Percentiles rank a stretch among this genome's conserved stretches.
Evolutionary conservation across 1,140 invertebrate genomes (phyloP).

Genomic region (Lepidurus couesii): DNA sequence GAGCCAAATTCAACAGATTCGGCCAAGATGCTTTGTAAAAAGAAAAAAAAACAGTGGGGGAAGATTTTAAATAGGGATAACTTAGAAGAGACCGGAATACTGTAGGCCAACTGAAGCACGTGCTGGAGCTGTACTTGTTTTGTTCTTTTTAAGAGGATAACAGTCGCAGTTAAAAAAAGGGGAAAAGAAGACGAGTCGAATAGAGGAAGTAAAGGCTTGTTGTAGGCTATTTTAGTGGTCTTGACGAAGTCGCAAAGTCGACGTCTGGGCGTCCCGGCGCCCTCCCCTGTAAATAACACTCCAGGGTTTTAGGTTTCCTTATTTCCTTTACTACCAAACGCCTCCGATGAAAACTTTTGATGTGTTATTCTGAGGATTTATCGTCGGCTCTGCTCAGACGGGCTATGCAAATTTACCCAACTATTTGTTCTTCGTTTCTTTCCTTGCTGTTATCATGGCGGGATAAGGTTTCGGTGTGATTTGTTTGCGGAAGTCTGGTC

Average conservation of each 20-base stretch:
- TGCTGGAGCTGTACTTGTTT: background rate
- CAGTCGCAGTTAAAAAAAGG: too few species aligned
- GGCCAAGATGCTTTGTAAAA: too few species aligned
- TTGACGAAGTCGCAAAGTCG: slow-evolving; percentile 6
- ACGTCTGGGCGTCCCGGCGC: slow-evolving; percentile 4
- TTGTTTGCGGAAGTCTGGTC: slow-evolving; percentile 24
- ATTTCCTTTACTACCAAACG: background rate
- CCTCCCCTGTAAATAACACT: slow-evolving; percentile 13
- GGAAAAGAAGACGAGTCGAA: background rate
- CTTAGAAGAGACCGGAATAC: too few species aligned
- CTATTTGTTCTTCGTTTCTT: slow-evolving; percentile 19
- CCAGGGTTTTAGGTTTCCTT: background rate
- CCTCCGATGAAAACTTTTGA: background rate
- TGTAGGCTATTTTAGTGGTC: slow-evolving; percentile 18
- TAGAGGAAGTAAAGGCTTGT: background rate
- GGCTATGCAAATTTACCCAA: background rate
- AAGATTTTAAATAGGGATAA: too few species aligned
- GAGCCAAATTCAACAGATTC: too few species aligned
- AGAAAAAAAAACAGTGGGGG: too few species aligned
- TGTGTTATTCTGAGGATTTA: background rate
- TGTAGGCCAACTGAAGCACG: background rate
- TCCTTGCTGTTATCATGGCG: background rate
- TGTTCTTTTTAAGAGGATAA: background rate
- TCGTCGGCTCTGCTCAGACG: background rate
- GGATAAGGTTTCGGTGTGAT: background rate